Conservation (phyloP, 2,888 invertebrate genomes). For the Panzeria rudis region DNA sequence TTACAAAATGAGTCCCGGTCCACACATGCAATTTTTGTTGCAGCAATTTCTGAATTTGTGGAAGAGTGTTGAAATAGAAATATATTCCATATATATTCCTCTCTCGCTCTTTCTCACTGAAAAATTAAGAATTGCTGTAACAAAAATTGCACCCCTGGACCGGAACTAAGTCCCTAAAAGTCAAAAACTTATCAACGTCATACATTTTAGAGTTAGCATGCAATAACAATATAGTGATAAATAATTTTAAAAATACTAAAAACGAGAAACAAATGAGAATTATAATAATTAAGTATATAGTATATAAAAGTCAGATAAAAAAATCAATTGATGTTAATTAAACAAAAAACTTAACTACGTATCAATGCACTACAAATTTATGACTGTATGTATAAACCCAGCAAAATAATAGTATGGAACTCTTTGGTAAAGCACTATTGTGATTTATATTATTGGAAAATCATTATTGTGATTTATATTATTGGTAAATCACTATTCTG, state of each 20-base stretch:
- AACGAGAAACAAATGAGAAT: neutral
- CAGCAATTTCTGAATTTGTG: no score
- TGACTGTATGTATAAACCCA: neutral
- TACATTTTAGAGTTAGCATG: constrained; percentile 37
- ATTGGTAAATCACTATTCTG: no score
- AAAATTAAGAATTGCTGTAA: no score
- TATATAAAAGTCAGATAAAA: neutral
- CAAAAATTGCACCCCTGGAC: no score
- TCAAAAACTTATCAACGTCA: constrained; percentile 28
- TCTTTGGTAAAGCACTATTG: neutral
- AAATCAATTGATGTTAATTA: neutral
- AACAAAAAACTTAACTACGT: neutral
- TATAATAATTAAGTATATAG: neutral
- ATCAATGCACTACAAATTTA: neutral
- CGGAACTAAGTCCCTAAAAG: no score
- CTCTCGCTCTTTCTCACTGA: no score
- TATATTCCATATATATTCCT: no score
- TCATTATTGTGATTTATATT: no score
- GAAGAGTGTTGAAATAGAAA: no score
- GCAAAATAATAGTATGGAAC: neutral
- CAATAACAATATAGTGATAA: constrained; percentile 26
- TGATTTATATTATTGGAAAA: neutral
- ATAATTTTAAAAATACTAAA: constrained; percentile 2
- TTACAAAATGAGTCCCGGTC: no score
- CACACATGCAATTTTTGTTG: no score